Conservation (phyloP, 1,140 invertebrate genomes). For the Ganaspis sp. region DNA sequence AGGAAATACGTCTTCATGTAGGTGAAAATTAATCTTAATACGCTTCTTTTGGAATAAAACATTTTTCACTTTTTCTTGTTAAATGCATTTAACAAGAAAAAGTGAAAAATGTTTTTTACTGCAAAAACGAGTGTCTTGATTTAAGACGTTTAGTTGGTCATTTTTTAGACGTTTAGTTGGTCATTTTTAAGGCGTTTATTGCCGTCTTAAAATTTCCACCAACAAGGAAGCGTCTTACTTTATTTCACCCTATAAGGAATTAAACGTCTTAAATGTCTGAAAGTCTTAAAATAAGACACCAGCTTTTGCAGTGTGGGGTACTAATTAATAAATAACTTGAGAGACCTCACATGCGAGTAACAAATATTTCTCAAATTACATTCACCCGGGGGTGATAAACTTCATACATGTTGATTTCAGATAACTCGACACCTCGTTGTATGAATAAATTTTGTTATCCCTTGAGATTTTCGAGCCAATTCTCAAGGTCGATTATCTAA, state of each 20-base stretch:
- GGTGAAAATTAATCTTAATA: constrained; percentile 10
- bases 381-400: neutral
- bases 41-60: neutral
- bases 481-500: neutral
- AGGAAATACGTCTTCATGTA: constrained; percentile 4
- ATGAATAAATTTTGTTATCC: neutral
- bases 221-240: too few species aligned
- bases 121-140: too few species aligned
- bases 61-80: constrained; percentile 1
- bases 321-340: constrained; percentile 14
- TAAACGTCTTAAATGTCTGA: too few species aligned
- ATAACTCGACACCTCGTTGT: constrained; percentile 4
- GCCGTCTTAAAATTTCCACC: too few species aligned
- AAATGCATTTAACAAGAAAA: neutral
- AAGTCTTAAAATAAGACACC: too few species aligned
- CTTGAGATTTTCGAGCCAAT: neutral
- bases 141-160: too few species aligned
- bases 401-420: neutral
- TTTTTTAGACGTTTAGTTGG: too few species aligned
- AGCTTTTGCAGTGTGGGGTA: too few species aligned
- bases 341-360: neutral
- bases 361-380: constrained; percentile 1
- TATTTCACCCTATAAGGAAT: too few species aligned
- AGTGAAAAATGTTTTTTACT: constrained; percentile 14
- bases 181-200: too few species aligned